Base-by-base conservation (phyloP, 2,888 invertebrate species). In the Isoperla grammatica region DNA sequence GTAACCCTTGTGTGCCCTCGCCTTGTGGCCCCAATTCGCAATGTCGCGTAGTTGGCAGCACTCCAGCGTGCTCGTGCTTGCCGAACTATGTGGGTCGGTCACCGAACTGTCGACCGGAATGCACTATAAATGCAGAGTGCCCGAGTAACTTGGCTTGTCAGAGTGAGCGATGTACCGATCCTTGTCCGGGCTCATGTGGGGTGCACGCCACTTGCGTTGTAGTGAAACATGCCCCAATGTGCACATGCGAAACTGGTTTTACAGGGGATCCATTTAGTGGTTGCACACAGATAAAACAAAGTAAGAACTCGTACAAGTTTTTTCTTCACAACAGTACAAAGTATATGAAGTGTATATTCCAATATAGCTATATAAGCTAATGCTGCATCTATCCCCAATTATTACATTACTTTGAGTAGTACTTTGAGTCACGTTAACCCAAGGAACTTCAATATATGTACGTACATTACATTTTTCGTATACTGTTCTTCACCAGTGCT, bases 11-110 rank as follows among this genome's bases (percentile, higher is more conserved):
- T 67, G 69, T 77, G 4, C 84, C 84, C 42, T 81, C 82, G 2
- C 85, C 85, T 1, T 87, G 87, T 69, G 85, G 81, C 67, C 73
- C 79, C 22, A 74, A 75, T 67, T 73, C 76, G 0, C 69, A 73
- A 54, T 78, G 77, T 63, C 72, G 71, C 60, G 72, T 71, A 46
- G 61, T 69, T 15, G 70, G 71, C 40, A 56, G 65, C 65, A 17
- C 62, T 61, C 53, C 65, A 9, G 63, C 67, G 1, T 73, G 73
- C 65, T 66, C 66, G 23, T 73, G 73, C 56, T 67, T 68, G 22
- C 65, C 68, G 2, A 69, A 69, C 23, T 70, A 69, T 55, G 66
- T 68, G 22, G 72, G 73, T 65, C 57, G 69, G 66, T 61, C 67
- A 65, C 63, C 65, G 3, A 65, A 66, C 17, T 72, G 72, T 56